Evolutionary conservation across 2,113 vertebrate species (phyloP), one percentile per base, ranked within the genome.

Genomic region (Eleginops maclovinus): DNA sequence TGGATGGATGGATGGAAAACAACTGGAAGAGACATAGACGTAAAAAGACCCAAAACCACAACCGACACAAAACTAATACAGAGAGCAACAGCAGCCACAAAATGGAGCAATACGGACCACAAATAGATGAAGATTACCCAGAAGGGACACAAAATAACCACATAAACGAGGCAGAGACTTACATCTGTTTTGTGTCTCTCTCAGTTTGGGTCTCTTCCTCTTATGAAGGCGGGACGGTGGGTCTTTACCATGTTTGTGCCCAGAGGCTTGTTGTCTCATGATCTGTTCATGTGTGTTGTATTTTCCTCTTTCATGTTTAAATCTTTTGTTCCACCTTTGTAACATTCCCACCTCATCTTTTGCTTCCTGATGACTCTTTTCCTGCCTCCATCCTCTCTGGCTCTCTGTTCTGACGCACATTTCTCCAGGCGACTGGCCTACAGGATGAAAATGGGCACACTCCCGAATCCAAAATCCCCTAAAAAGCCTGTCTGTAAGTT

Each of bases 401-500:
- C 68, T 87, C 62, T 82, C 69, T 78, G 54, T 62, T 62, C 77
- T 72, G 63, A 77, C 75, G 77, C 76, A 28, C 68, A 31, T 54
- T 65, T 71, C 60, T 77, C 79, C 87, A 99, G 98, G 86, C 95
- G 98, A 5, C 76, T 99, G 86, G 96, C 86, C 72, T 97, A 98
- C 95, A 94, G 97, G 93, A 97, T 95, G 91, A 94, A 96, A 87
- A 89, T 95, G 28, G 96, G 96, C 55, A 95, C 94, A 0, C 90
- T 97, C 75, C 96, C 95, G 22, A 96, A 95, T 66, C 91, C 96
- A 69, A 96, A 94, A 89, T 95, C 94, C 74, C 90, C 94, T 77
- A 96, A 93, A 95, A 96, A 94, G 75, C 93, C 96, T 0, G 74
- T 87, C 15, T 98, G 98, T 98, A 91, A 99, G 98, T 97, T 77